Evolutionary conservation across 1,140 invertebrate genomes (phyloP).

Genomic region (Drosophila pachea): DNA sequence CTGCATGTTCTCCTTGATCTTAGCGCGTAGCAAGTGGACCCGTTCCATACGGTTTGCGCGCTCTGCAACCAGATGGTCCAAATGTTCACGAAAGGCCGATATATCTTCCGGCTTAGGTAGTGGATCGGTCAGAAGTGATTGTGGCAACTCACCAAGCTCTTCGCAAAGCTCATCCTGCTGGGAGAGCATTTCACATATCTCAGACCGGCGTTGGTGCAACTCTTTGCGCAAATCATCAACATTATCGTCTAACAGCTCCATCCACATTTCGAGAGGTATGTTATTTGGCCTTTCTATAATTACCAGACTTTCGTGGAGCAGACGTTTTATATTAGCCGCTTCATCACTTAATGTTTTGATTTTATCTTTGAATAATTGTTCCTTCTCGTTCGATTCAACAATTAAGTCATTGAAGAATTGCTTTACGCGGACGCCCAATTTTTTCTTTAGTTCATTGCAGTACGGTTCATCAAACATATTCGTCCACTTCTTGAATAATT

Average conservation of each 20-base stretch:
- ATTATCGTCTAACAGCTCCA: conserved; percentile 47
- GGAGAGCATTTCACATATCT: conserved; percentile 52
- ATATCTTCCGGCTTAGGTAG: conserved; percentile 55
- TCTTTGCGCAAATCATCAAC: conserved; percentile 49
- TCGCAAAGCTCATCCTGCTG: conserved; percentile 62
- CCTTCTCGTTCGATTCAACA: conserved; percentile 52
- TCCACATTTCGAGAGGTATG: conserved; percentile 46
- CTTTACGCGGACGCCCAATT: conserved; percentile 49
- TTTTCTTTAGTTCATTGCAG: conserved; percentile 46
- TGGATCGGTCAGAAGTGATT: conserved; percentile 47
- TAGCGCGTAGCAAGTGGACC: conserved; percentile 38
- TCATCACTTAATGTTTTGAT: conserved; percentile 42
- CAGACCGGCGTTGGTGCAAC: conserved; percentile 41
- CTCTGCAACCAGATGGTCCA: conserved; percentile 36
- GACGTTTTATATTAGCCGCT: conserved; percentile 42
- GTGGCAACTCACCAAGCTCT: conserved; percentile 51
- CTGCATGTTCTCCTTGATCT: conserved; percentile 55
- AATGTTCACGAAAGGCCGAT: conserved; percentile 40
- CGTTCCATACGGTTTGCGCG: conserved; percentile 35
- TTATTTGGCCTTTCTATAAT: conserved; percentile 27
- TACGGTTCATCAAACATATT: conserved; percentile 54
- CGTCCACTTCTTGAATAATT: conserved; percentile 51
- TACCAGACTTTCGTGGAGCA: conserved; percentile 14
- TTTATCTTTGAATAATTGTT: conserved; percentile 38
- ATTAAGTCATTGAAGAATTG: conserved; percentile 53